Base-by-base conservation (phyloP, 2,888 invertebrate species). In the Zhengitettix transpicula region DNA sequence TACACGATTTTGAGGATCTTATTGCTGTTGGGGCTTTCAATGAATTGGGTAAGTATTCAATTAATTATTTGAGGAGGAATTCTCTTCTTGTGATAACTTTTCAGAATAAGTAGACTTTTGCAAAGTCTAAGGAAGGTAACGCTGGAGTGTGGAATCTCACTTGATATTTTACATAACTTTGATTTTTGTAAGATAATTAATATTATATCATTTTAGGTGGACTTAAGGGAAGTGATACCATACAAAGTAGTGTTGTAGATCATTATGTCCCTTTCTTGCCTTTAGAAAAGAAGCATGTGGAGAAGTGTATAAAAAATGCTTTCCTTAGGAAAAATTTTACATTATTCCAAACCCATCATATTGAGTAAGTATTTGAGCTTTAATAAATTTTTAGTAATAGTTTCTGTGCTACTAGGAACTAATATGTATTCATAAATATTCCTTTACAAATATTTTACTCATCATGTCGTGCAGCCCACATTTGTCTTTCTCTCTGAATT, bases 211-310 rank as follows among this genome's bases (percentile, higher is more conserved):
- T 28, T 28, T 40, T 71, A 77, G 92, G 92, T 67, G 98, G 97
- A 0, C 81, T 98, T 63, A 81, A 87, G 68, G 84, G 81, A 68
- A 86, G 92, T 58, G 82, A 85, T 63, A 76, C 92, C 1, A 92
- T 99, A 66, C 83, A 85, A 62, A 82, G 84, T 51, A 87, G 87
- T 73, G 76, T 97, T 54, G 90, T 99, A 62, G 95, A 96, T 72
- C 88, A 92, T 69, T 96, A 88, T 71, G 80, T 99, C 64, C 98
- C 99, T 55, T 99, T 98, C 71, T 73, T 99, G 64, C 98, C 98
- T 1, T 72, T 99, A 64, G 94, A 96, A 74, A 81, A 87, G 67
- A 71, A 74, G 1, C 97, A 98, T 73, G 83, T 98, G 0, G 77
- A 78, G 65, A 73, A 80, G 68, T 98, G 97, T 72, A 81, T 91